Evolutionary conservation across 1,140 invertebrate species (phyloP).

Genomic region (Propsilocerus akamusi): DNA sequence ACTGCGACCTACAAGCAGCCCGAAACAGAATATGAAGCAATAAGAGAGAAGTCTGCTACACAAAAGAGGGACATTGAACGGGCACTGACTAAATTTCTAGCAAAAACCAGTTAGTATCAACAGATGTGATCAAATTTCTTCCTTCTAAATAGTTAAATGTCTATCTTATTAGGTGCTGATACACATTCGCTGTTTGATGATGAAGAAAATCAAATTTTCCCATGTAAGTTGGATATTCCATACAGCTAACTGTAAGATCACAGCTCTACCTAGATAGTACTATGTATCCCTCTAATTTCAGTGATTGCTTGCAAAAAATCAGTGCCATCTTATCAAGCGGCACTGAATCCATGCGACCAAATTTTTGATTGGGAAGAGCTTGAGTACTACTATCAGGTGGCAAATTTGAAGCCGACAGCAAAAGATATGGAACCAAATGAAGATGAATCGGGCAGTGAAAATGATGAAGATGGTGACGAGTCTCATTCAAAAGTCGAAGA

Average conservation of each 20-base stretch:
- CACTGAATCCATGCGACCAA: conserved; percentile 82
- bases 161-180: conserved; percentile 21
- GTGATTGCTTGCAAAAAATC: conserved; percentile 68
- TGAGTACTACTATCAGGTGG: conserved; percentile 60
- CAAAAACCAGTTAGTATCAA: conserved; percentile 81
- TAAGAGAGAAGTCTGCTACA: conserved; percentile 79
- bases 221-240: conserved; percentile 37
- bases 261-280: conserved; percentile 8
- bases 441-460: conserved; percentile 19
- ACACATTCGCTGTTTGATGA: conserved; percentile 81
- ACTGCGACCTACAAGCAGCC: conserved; percentile 92
- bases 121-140: neutral
- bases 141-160: neutral
- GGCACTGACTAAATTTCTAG: conserved; percentile 83
- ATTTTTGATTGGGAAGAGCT: conserved; percentile 83
- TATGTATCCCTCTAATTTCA: conserved; percentile 27
- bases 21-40: conserved; percentile 90
- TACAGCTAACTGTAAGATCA: conserved; percentile 5
- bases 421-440: conserved; percentile 28
- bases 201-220: conserved; percentile 70
- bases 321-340: conserved; percentile 66
- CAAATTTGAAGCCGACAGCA: conserved; percentile 34
- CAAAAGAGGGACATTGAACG: conserved; percentile 89
- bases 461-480: conserved; percentile 18
- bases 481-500: conserved; percentile 23